A percentile compares a stretch with the other conserved stretches of the same genome.
These are phyloP conservation scores for Euzetes globulus DNA, from an alignment of 2,888 invertebrate genomes.

Conservation along the genomic window DNA sequence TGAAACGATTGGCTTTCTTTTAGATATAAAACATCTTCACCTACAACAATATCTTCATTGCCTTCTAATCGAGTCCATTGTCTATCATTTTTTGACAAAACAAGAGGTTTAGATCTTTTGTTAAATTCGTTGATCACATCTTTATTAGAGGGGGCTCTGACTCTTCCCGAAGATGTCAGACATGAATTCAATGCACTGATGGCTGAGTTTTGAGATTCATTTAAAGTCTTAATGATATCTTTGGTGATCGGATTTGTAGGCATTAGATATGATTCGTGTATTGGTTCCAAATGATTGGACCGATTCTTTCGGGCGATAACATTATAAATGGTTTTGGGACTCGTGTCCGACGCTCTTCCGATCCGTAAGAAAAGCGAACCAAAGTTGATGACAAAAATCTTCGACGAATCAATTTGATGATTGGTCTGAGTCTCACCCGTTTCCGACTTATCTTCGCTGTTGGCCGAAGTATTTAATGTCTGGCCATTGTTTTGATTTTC, in stretches of 20 bases:
- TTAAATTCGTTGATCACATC: conserved; percentile 29
- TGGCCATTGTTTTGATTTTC: too few species aligned
- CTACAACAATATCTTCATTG: conserved; percentile 31
- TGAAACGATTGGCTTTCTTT: conserved; percentile 59
- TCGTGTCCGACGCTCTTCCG: conserved; percentile 79
- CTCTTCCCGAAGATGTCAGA: background rate
- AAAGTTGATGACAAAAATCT: conserved; percentile 84
- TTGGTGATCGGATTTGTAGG: conserved; percentile 35
- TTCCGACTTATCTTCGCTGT: background rate
- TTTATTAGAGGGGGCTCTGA: background rate
- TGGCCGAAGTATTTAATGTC: too few species aligned
- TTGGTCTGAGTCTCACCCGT: background rate
- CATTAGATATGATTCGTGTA: conserved; percentile 41
- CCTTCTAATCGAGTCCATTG: conserved; percentile 4
- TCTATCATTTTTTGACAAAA: background rate
- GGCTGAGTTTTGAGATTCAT: conserved; percentile 15
- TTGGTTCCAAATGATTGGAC: conserved; percentile 40
- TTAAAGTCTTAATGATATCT: conserved; percentile 39
- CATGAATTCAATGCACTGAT: background rate
- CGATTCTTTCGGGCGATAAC: conserved; percentile 64
- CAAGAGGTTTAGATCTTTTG: conserved; percentile 26
- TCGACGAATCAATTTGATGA: conserved; percentile 9
- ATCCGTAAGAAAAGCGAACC: conserved; percentile 81
- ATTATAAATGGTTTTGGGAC: conserved; percentile 75
- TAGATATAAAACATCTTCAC: conserved; percentile 40